A percentile compares a stretch with the other conserved stretches of the same genome.
These are phyloP conservation scores for Drosophila sechellia DNA, from an alignment of 1,140 invertebrate genomes.

Conservation along the genomic window DNA sequence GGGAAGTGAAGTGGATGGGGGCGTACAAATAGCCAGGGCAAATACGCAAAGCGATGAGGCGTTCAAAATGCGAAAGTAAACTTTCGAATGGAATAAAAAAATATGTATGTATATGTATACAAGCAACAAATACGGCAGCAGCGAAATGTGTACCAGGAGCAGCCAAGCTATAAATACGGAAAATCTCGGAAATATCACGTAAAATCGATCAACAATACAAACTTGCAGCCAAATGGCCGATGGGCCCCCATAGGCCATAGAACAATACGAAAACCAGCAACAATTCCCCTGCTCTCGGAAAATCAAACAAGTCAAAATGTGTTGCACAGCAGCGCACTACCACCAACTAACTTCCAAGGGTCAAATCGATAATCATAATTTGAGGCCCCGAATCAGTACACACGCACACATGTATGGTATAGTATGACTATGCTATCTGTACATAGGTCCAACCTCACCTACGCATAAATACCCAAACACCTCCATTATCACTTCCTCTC, in stretches of 20 bases:
- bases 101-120: constrained; percentile 16
- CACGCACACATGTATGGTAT: not conserved
- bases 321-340: constrained; percentile 1
- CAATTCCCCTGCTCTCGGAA: constrained; percentile 28
- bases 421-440: too few species aligned
- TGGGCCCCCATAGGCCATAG: constrained; percentile 49
- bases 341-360: constrained; percentile 40
- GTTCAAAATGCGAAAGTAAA: constrained; percentile 82
- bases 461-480: constrained; percentile 75
- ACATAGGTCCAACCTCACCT: constrained; percentile 57
- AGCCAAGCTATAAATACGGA: constrained; percentile 82
- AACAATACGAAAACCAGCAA: constrained; percentile 27
- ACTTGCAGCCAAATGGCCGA: constrained; percentile 80
- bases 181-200: constrained; percentile 85
- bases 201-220: constrained; percentile 85
- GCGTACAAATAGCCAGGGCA: constrained; percentile 57
- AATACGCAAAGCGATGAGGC: constrained; percentile 71
- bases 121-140: constrained; percentile 67
- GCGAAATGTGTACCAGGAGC: constrained; percentile 60
- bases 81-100: constrained; percentile 81
- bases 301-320: constrained; percentile 75
- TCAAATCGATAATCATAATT: constrained; percentile 82
- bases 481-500: constrained; percentile 73
- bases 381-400: constrained; percentile 41
- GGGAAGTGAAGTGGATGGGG: constrained; percentile 8